Base-by-base conservation (phyloP, 2,888 invertebrate genomes). In the Chydorus sphaericus region DNA sequence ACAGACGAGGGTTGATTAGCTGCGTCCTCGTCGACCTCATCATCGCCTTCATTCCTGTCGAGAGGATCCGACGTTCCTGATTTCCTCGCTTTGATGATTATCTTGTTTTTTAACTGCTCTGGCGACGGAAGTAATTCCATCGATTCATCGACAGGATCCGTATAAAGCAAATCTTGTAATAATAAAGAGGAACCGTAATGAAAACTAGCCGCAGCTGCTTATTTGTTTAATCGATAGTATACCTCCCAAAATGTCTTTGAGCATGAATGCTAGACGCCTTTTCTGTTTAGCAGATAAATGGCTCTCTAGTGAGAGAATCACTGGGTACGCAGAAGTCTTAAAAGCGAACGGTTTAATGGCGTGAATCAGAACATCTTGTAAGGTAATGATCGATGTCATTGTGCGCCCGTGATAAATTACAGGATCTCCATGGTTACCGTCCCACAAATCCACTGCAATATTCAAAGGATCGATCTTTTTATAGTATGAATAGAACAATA, bases 371-470 rank as follows among this genome's bases (percentile, higher is more conserved):
- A 74, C 69, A 61, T 74, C 73, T 50, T 65, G 65, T 39, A 73
- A 67, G n/a, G 67, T 62, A 39, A 72, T 69, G 60, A 71, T 70
- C 16, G 71, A 65, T 2, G 75, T 74, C 20, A 75, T 63, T 0
- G 75, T 75, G 61, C 71, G 67, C 23, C 75, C 75, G 63, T 79
- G 79, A 61, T 76, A 78, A 58, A 79, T 73, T 30, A 77, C 70
- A 5, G 79, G 79, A 54, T 73, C 72, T n/a, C 68, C 71, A 28
- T 69, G 69, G 54, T 73, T 69, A 3, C 71, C 71, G 16, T 79
- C 79, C 75, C 78, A 80, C 54, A 75, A 71, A 64, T 79, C 79
- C 68, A 80, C 78, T 79, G 29, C 23, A 4, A 8, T 23, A 18
- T 18, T 48, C 1, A 6, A 23, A n/a, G n/a, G 26, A 18, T 11